Evolutionary conservation across 2,888 invertebrate genomes (phyloP).

Genomic region (Myopa testacea): DNA sequence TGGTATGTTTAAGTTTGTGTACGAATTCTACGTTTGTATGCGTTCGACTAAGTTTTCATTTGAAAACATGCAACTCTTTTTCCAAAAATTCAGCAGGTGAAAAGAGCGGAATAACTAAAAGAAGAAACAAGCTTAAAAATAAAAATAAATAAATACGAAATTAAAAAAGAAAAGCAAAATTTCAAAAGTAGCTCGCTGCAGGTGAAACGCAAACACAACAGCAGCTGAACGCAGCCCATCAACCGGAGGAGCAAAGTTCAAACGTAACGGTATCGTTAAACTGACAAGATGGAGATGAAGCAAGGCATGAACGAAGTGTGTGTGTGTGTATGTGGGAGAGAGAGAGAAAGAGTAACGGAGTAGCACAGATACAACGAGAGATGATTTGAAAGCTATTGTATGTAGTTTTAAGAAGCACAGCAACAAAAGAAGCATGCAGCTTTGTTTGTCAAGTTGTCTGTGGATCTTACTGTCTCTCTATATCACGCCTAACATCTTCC

Average conservation of each 20-base stretch:
- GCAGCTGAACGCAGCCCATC: not conserved
- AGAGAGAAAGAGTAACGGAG: not conserved
- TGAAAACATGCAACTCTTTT: not conserved
- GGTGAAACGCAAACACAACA: not conserved
- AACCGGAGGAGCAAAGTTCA: conserved; percentile 15
- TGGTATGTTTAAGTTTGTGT: too few species aligned
- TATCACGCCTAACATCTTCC: too few species aligned
- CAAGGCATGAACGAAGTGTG: not conserved
- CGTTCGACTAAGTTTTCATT: conserved; percentile 25
- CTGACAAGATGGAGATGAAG: not conserved
- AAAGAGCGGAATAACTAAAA: too few species aligned
- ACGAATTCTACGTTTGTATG: not conserved
- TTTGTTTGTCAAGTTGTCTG: too few species aligned
- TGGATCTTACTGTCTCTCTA: too few species aligned
- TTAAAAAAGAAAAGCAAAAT: not conserved
- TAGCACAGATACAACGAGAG: not conserved
- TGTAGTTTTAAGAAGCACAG: too few species aligned
- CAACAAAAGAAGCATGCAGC: too few species aligned
- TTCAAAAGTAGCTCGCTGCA: conserved; percentile 8
- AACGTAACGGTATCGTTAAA: not conserved
- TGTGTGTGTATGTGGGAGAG: not conserved
- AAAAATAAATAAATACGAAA: not conserved
- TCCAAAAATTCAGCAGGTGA: not conserved
- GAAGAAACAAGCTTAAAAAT: not conserved
- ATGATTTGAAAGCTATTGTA: not conserved